phyloP scores from a whole-genome alignment of 2,797 vertebrate species.

The Sebastes alutus region DNA sequence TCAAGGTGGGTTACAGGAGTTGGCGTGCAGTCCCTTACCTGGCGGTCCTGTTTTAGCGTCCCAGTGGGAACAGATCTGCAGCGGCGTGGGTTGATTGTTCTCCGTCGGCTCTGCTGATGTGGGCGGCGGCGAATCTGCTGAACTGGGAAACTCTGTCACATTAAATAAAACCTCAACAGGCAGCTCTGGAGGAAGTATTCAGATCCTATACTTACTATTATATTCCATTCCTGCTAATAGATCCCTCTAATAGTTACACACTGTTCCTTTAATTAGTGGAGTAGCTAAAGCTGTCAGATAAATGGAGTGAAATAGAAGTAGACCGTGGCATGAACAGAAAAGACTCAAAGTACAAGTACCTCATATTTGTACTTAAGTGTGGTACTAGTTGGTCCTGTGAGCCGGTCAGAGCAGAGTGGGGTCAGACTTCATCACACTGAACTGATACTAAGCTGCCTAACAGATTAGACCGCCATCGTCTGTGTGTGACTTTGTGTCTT shows the following conservation, averaged over 20 bases:
- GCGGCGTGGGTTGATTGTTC: neutral
- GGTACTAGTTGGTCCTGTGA: neutral
- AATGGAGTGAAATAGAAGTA: neutral
- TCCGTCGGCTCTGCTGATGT: neutral
- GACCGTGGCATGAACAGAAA: neutral
- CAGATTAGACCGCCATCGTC: slow-evolving; percentile 24
- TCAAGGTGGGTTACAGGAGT: neutral
- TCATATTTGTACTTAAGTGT: neutral
- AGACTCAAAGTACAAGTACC: neutral
- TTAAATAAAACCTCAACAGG: neutral
- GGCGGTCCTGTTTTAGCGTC: neutral
- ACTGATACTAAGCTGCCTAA: slow-evolving; percentile 38
- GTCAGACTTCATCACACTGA: slow-evolving; percentile 33
- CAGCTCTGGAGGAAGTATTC: neutral
- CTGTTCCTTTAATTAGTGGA: too few relatives aligned
- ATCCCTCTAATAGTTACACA: too few relatives aligned
- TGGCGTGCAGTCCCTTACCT: neutral
- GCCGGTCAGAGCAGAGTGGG: neutral
- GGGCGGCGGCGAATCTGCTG: neutral
- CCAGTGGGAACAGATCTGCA: neutral
- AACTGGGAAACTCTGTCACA: neutral
- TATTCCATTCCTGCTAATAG: too few relatives aligned
- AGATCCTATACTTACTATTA: too few relatives aligned
- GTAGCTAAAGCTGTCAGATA: neutral
- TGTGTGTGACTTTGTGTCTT: slow-evolving; percentile 4